Percentiles rank a stretch among this genome's conserved stretches.
Conservation (phyloP, 2,888 invertebrate genomes). For the Kryphioiulus occultus region DNA sequence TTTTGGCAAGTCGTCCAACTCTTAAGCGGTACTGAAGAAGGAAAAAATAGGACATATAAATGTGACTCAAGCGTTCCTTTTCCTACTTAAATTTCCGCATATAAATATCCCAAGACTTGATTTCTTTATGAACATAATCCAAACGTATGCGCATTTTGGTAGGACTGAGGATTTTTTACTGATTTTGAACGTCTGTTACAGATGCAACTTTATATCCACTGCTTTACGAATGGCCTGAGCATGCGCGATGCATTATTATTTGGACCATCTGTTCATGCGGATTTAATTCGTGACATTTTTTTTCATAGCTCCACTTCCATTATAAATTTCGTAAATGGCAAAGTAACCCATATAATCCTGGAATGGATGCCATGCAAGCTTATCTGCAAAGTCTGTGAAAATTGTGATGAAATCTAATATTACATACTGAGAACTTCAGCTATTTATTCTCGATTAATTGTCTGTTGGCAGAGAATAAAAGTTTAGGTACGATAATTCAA, state of each 20-base stretch:
- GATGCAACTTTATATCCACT: neutral
- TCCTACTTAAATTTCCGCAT: neutral
- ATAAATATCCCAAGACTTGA: neutral
- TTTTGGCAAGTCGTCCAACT: conserved; percentile 25
- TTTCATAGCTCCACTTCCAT: neutral
- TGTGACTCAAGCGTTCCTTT: neutral
- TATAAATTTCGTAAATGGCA: neutral
- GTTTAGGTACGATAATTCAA: too few species aligned
- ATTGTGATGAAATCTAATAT: neutral
- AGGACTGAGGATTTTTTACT: neutral
- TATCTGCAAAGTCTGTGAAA: neutral
- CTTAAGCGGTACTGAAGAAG: neutral
- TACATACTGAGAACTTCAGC: too few species aligned
- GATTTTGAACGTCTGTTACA: neutral
- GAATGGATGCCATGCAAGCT: neutral
- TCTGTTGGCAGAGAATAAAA: too few species aligned
- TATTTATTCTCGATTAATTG: too few species aligned
- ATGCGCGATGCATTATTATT: neutral
- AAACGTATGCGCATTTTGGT: neutral
- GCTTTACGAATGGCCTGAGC: neutral
- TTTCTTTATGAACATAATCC: neutral
- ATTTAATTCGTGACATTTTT: neutral
- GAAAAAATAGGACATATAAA: neutral
- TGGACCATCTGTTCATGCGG: neutral
- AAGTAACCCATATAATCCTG: neutral